Base-by-base conservation (phyloP, 2,888 invertebrate genomes). In the Mellilla xanthometata region DNA sequence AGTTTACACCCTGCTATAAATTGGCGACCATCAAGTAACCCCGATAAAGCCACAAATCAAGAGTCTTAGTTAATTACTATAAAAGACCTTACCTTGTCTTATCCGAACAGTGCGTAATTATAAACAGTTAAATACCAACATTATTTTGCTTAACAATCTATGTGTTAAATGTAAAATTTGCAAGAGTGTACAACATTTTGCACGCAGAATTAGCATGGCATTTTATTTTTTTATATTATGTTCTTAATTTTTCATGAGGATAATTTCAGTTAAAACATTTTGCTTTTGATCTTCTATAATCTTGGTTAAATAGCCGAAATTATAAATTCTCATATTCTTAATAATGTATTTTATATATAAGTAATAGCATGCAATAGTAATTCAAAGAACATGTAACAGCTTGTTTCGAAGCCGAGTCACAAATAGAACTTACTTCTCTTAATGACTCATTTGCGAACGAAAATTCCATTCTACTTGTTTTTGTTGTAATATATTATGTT, bases 11-110 rank as follows among this genome's bases (percentile, higher is more conserved):
- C 60, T 50, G 56, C 74, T 52, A 80, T 79, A 79, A 80, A 80
- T 78, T 67, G 64, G 62, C 56, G 59, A 62, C 66, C 56, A 54
- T 58, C 62, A 58, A 62, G 77, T 72, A 71, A 66, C 65, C 68
- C 67, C 70, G 76, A 78, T 78, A 78, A 74, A 69, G 69, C 74
- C 68, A 78, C 80, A 81, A 81, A 81, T 81, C 78, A 81, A 79
- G 72, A 61, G 58, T 57, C 60, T 63, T 64, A 70, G 69, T 74
- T 78, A 78, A 81, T 79, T 80, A 78, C 68, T 64, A 51, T 54
- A 56, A 55, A 67, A 53, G 44, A 46, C 31, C 45, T 58, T 47
- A 58, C 45, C 33, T 30, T 39, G 51, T 52, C 49, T 39, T 58
- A 54, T 50, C 33, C 55, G 2, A 26, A 22, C 27, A 15, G 31